Conservation (phyloP, 2,888 invertebrate genomes). For the Mallateleia sp. region DNA sequence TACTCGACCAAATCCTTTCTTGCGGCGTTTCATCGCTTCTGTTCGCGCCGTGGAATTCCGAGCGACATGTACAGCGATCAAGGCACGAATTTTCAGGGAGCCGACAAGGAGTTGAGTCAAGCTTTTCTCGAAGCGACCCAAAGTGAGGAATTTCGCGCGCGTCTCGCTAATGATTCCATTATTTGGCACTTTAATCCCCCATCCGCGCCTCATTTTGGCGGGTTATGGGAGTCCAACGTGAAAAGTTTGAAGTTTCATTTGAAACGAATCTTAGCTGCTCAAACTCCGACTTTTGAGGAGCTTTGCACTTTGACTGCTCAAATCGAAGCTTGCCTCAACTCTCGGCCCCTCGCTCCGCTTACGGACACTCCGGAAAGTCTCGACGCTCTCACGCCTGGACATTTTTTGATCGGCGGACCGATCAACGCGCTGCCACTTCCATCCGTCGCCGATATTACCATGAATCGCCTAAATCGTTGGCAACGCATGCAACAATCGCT, state of each 20-base stretch:
- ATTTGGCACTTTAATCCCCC: constrained; percentile 29
- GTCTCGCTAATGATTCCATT: not conserved
- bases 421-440: no score
- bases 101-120: constrained; percentile 70
- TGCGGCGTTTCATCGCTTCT: constrained; percentile 49
- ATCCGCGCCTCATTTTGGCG: constrained; percentile 28
- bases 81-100: constrained; percentile 83
- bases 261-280: not conserved
- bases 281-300: constrained; percentile 27
- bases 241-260: constrained; percentile 15
- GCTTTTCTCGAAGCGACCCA: not conserved
- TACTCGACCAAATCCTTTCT: constrained; percentile 81
- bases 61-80: constrained; percentile 79
- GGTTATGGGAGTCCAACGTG: constrained; percentile 19
- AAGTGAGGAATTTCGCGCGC: no score
- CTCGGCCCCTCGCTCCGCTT: not conserved
- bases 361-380: not conserved
- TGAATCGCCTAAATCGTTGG: no score
- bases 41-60: constrained; percentile 75
- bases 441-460: not conserved
- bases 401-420: constrained; percentile 28
- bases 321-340: not conserved
- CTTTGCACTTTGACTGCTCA: not conserved
- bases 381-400: constrained; percentile 31
- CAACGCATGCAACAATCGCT: constrained; percentile 23